Conservation (phyloP, 2,113 vertebrate genomes). For the Ploceus nigricollis region DNA sequence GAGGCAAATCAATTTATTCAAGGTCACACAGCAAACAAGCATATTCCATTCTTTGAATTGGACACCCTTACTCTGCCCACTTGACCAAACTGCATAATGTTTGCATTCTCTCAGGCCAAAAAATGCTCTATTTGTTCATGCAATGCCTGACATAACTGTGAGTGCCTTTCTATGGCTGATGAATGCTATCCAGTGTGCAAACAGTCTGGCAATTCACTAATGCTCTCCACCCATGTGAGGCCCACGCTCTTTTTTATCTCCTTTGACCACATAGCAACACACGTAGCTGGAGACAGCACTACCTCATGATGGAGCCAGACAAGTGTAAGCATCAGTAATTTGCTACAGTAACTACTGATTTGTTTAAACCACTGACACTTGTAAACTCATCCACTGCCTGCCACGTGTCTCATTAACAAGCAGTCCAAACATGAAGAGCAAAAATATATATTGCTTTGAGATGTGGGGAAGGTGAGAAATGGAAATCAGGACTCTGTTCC, state of each 20-base stretch:
- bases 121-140: slow-evolving; percentile 13
- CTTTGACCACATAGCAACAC: not conserved
- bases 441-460: not conserved
- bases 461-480: not conserved
- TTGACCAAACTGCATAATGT: slow-evolving; percentile 27
- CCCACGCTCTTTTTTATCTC: not conserved
- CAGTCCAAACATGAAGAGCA: not conserved
- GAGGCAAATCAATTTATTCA: not conserved
- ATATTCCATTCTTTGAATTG: not conserved
- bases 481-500: not conserved
- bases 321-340: not conserved
- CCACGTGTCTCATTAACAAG: not conserved
- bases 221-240: not conserved
- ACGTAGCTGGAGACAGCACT: not conserved
- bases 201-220: not conserved
- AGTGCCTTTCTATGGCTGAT: not conserved
- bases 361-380: not conserved
- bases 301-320: not conserved
- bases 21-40: not conserved
- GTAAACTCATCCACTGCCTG: not conserved
- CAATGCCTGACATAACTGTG: not conserved
- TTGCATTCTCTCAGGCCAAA: slow-evolving; percentile 27
- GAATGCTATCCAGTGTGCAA: not conserved
- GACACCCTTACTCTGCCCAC: not conserved
- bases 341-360: not conserved